Conservation (phyloP, 1,140 invertebrate genomes). For the Gryon sp. region DNA sequence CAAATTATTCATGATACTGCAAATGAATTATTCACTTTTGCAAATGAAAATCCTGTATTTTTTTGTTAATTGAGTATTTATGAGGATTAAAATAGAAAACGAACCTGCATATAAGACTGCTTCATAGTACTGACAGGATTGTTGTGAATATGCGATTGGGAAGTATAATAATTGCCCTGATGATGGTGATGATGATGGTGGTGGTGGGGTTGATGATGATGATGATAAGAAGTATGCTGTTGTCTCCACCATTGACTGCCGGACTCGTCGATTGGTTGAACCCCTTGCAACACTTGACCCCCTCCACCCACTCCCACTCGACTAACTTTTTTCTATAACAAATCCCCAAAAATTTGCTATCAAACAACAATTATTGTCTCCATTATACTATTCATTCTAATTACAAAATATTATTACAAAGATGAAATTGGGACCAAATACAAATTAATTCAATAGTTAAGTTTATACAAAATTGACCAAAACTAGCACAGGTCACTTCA, state of each 20-base stretch:
- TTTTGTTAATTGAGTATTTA: neutral
- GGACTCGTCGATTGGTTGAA: conserved; percentile 73
- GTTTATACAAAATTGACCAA: too few relatives aligned
- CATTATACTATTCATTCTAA: too few relatives aligned
- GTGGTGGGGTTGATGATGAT: conserved; percentile 69
- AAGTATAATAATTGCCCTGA: conserved; percentile 76
- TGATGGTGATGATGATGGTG: conserved; percentile 75
- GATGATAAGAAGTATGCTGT: conserved; percentile 72
- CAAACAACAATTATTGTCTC: neutral
- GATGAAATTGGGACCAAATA: too few relatives aligned
- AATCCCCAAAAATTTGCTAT: conserved; percentile 53
- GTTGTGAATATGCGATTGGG: conserved; percentile 77
- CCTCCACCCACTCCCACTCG: conserved; percentile 76
- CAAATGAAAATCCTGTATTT: too few relatives aligned
- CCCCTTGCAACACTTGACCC: conserved; percentile 72
- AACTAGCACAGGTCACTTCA: too few relatives aligned
- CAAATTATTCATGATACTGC: too few relatives aligned
- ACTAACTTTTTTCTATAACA: conserved; percentile 79
- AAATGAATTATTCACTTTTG: too few relatives aligned
- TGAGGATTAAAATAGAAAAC: conserved; percentile 41
- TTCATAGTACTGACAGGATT: conserved; percentile 78
- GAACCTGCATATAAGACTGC: conserved; percentile 79
- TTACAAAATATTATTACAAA: too few relatives aligned
- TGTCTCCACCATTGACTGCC: conserved; percentile 78
- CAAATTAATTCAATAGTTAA: too few relatives aligned